Evolutionary conservation across 2,888 invertebrate species (phyloP), one percentile per base, ranked within the genome.

Genomic region (Andricus quercusramuli): DNA sequence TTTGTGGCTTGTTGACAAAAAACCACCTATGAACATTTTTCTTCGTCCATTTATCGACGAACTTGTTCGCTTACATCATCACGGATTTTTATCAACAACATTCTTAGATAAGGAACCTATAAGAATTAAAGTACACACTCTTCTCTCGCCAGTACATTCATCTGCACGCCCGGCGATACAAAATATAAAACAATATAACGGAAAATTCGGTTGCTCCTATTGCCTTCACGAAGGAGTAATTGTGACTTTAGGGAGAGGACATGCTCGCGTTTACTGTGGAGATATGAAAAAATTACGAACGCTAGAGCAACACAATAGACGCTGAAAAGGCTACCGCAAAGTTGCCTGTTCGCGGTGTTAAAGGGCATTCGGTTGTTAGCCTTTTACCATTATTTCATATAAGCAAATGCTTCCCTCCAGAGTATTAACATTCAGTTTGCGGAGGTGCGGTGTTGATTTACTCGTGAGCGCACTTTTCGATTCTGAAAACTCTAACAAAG

Each of bases 151-250:
- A 3, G 80, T 80, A 15, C 82, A 83, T 70, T 80, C 82, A 25
- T 78, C 82, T 0, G 82, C 70, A 66, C 47, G 78, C n/a, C 78
- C 74, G 65, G 56, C 74, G 8, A 65, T 79, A 20, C 79, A 81
- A 67, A 79, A 81, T 51, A 67, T 77, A 4, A 82, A 74, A 47
- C 82, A 84, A 65, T 83, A 79, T 41, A 83, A 82, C 65, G 82
- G 82, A 15, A 47, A 78, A 74, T 80, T 41, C n/a, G 83, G 82
- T 3, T 83, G 81, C 77, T 65, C 77, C 5, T 79, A 62, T 32
- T 84, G 82, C 77, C 76, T 82, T 22, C 79, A 82, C 66, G 22
- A 70, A 68, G 41, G 41, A 11, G 2, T 11, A 41, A 11, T 41
- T 41, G 11, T 41, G 3, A 1, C 41, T 9, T 1, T 41, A 11